These are phyloP conservation scores for Tetrao urogallus DNA, from an alignment of 2,113 vertebrate species.

Conservation along the genomic window DNA sequence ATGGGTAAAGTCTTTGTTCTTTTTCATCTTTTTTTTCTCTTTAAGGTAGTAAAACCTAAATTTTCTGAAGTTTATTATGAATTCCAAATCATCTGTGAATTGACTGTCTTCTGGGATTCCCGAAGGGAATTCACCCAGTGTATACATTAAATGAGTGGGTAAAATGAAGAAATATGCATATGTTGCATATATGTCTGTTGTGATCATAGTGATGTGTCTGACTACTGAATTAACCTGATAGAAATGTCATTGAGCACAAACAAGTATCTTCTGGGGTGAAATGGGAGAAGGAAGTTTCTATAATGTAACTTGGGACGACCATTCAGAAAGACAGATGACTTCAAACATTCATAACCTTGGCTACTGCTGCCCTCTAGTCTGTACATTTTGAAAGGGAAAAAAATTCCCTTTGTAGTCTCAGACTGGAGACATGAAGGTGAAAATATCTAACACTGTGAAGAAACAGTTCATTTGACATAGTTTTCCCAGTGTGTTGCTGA, in stretches of 20 bases:
- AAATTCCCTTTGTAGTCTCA: neutral
- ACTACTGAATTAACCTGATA: neutral
- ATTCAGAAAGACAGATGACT: neutral
- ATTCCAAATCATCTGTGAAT: neutral
- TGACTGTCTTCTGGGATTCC: neutral
- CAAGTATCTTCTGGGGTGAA: neutral
- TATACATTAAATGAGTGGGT: neutral
- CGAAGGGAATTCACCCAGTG: neutral
- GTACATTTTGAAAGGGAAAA: neutral
- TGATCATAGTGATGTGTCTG: neutral
- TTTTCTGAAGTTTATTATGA: neutral
- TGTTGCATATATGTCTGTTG: neutral
- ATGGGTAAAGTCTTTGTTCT: neutral
- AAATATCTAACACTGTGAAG: neutral
- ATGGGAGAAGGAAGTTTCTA: neutral
- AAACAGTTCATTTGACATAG: neutral
- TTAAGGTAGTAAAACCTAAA: neutral
- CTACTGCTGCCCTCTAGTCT: slow-evolving; percentile 51
- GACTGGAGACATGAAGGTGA: neutral
- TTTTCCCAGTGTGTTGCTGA: slow-evolving; percentile 13
- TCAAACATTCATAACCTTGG: neutral
- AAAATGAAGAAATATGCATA: neutral
- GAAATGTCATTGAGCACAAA: neutral
- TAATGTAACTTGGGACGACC: neutral
- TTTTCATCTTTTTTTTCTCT: neutral